These are phyloP conservation scores for Xyliphius kryptos DNA, from an alignment of 2,113 vertebrate genomes.

Conservation along the genomic window DNA sequence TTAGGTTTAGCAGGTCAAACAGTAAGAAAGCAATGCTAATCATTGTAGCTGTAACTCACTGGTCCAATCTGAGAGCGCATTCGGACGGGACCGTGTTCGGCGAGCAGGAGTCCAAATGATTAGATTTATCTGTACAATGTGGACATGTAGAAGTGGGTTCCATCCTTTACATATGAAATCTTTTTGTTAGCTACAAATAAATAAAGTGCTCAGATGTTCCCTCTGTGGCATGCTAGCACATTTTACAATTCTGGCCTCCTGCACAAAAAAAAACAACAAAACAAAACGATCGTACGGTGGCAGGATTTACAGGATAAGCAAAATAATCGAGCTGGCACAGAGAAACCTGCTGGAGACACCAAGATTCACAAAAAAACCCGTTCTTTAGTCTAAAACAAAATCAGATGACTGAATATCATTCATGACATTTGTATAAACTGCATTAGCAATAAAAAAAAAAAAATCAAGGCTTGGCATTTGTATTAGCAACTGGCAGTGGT, in stretches of 20 bases:
- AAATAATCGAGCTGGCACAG: conserved; percentile 19
- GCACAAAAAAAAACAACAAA: conserved; percentile 22
- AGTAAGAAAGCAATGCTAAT: conserved; percentile 28
- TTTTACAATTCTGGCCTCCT: conserved; percentile 15
- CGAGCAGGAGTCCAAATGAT: conserved; percentile 18
- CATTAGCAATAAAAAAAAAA: too few relatives aligned
- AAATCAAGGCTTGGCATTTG: too few relatives aligned
- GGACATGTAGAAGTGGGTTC: conserved; percentile 6
- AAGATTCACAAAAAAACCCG: neutral
- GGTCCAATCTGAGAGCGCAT: conserved; percentile 5
- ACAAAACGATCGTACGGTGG: conserved; percentile 16
- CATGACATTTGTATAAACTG: too few relatives aligned
- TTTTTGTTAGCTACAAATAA: conserved; percentile 18
- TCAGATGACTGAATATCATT: too few relatives aligned
- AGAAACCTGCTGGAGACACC: conserved; percentile 7
- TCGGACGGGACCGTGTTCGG: neutral
- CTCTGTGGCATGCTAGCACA: conserved; percentile 20
- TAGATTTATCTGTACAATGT: conserved; percentile 11
- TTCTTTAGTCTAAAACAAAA: too few relatives aligned
- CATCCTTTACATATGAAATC: neutral
- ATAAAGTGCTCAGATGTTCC: conserved; percentile 27
- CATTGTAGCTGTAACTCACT: conserved; percentile 5
- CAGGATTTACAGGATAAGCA: conserved; percentile 6
- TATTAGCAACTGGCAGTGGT: too few relatives aligned
- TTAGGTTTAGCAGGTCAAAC: conserved; percentile 27